phyloP scores from a whole-genome alignment of 2,113 vertebrate genomes.

The Puma concolor region DNA sequence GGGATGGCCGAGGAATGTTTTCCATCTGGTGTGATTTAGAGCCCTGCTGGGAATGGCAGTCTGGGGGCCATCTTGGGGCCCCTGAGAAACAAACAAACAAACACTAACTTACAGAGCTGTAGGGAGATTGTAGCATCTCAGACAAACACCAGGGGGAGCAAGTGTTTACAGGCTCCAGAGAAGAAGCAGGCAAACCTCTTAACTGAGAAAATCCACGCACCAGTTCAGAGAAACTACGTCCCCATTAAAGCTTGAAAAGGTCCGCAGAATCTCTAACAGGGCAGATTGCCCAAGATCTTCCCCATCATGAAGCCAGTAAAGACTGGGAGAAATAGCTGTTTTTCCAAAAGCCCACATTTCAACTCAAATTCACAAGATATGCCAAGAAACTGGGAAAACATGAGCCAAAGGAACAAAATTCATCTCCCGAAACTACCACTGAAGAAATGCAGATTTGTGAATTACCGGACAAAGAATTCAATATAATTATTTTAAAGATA shows the following conservation, averaged over 20 bases:
- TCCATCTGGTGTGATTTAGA: background rate
- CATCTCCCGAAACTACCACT: background rate
- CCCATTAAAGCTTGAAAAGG: background rate
- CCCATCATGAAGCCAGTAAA: background rate
- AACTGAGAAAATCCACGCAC: background rate
- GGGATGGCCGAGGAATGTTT: background rate
- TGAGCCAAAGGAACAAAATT: background rate
- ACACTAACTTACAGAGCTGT: background rate
- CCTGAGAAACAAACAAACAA: background rate
- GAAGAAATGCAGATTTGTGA: background rate
- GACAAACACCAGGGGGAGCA: background rate
- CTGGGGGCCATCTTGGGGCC: background rate
- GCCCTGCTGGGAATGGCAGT: background rate
- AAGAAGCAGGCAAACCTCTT: background rate
- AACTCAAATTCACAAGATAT: background rate
- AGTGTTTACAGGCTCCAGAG: background rate
- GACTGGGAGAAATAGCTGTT: background rate
- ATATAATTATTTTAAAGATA: background rate
- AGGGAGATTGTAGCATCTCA: background rate
- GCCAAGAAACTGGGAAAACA: background rate
- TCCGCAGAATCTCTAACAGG: background rate
- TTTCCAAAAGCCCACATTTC: background rate
- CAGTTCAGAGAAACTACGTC: background rate
- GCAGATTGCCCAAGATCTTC: background rate
- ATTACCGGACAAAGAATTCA: background rate